Conservation (phyloP, 1,140 invertebrate species). For the Hyles vespertilio region DNA sequence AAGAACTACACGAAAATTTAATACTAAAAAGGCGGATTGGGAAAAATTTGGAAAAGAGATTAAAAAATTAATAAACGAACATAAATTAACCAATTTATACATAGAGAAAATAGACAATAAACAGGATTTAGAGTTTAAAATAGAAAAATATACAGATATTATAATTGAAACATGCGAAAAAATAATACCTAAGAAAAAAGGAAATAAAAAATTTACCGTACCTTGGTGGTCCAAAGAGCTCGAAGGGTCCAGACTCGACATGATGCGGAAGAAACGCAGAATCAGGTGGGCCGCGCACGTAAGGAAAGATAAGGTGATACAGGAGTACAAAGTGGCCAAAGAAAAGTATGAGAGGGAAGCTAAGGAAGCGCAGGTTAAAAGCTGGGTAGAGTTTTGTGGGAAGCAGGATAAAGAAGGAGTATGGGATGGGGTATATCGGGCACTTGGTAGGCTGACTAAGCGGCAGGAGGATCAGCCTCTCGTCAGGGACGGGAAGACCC, state of each 20-base stretch:
- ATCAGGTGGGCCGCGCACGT: not conserved
- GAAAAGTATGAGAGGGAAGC: conserved; percentile 1
- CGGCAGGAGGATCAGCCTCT: not conserved
- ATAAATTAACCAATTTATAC: too few species aligned
- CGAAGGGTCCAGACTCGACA: not conserved
- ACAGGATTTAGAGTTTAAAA: too few species aligned
- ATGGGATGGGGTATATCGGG: conserved; percentile 4
- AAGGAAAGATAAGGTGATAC: not conserved
- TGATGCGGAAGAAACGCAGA: not conserved
- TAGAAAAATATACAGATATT: not conserved
- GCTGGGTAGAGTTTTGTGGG: conserved; percentile 3
- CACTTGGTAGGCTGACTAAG: not conserved
- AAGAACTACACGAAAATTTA: too few species aligned
- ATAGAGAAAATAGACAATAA: too few species aligned
- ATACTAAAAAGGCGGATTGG: too few species aligned
- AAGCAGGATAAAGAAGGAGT: not conserved
- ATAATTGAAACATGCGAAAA: not conserved
- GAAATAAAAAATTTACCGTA: not conserved
- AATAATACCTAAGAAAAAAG: not conserved
- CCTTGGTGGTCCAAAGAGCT: conserved; percentile 4
- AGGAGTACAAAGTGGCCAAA: not conserved
- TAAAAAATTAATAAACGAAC: too few species aligned
- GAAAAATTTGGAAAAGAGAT: too few species aligned
- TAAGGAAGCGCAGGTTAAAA: not conserved
- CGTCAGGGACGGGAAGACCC: not conserved